Percentiles rank a stretch among this genome's conserved stretches.
These are phyloP conservation scores for Delphinapterus leucas DNA, from an alignment of 2,113 vertebrate genomes.

Conservation along the genomic window DNA sequence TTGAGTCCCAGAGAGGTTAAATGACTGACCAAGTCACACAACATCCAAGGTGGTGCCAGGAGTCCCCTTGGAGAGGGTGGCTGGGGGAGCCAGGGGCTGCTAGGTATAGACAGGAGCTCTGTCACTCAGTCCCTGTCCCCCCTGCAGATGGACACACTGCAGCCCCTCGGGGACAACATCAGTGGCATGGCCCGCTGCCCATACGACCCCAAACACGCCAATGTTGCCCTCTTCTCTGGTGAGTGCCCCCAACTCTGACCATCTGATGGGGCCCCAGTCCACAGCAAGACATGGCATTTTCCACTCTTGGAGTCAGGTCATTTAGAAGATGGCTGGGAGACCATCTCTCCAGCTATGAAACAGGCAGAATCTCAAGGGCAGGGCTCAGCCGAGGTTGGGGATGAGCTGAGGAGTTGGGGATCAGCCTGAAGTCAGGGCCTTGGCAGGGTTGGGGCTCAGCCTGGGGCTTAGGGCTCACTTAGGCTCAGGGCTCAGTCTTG, in stretches of 20 bases:
- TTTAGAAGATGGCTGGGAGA: not conserved
- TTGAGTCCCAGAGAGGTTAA: not conserved
- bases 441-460: not conserved
- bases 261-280: not conserved
- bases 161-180: constrained; percentile 91
- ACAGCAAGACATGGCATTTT: not conserved
- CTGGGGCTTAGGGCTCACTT: not conserved
- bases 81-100: not conserved
- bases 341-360: not conserved
- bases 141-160: constrained; percentile 90
- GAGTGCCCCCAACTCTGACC: not conserved
- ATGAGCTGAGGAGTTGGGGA: not conserved
- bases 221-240: constrained; percentile 97
- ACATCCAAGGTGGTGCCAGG: not conserved
- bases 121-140: not conserved
- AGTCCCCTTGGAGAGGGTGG: not conserved
- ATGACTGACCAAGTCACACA: not conserved
- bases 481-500: not conserved
- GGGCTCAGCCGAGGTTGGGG: not conserved
- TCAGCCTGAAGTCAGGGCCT: not conserved
- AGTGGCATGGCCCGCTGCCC: constrained; percentile 98
- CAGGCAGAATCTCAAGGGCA: not conserved
- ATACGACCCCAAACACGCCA: constrained; percentile 96
- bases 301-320: not conserved
- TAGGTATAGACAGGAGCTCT: not conserved